Percentiles rank a stretch among this genome's conserved stretches.
Evolutionary conservation across 2,113 vertebrate species (phyloP).

Genomic region (Sciurus niger): DNA sequence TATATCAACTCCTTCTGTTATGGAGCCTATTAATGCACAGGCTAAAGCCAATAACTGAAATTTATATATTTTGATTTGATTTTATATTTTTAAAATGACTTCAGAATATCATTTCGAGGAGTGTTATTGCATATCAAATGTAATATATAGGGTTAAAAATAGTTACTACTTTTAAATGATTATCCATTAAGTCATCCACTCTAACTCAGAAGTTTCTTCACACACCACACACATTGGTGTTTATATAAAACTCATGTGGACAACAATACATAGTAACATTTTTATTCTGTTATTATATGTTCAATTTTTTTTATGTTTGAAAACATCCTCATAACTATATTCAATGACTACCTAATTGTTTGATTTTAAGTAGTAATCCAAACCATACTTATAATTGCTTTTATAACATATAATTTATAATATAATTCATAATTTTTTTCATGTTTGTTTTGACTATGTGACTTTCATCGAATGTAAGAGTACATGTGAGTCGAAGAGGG

Average conservation of each 20-base stretch:
- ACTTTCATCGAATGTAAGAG: not conserved
- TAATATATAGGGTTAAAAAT: too few relatives aligned
- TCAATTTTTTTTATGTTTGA: not conserved
- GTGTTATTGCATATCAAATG: too few relatives aligned
- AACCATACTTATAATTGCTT: not conserved
- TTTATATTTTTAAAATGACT: too few relatives aligned
- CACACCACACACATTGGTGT: too few relatives aligned
- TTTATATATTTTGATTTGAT: too few relatives aligned
- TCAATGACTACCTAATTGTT: not conserved
- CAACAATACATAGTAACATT: not conserved
- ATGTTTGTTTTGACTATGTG: not conserved
- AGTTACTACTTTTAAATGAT: too few relatives aligned
- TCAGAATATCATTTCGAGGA: too few relatives aligned
- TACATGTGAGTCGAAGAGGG: not conserved
- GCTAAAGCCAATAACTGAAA: not conserved
- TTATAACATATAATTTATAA: not conserved
- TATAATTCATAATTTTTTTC: not conserved
- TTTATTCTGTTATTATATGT: not conserved
- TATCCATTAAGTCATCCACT: too few relatives aligned
- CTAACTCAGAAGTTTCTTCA: not conserved
- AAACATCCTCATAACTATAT: not conserved
- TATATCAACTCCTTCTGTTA: not conserved
- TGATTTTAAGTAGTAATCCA: constrained; percentile 12
- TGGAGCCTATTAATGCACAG: not conserved
- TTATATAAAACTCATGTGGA: not conserved